Evolutionary conservation across 2,797 vertebrate genomes (phyloP), one percentile per base, ranked within the genome.

Genomic region (Acomys russatus): DNA sequence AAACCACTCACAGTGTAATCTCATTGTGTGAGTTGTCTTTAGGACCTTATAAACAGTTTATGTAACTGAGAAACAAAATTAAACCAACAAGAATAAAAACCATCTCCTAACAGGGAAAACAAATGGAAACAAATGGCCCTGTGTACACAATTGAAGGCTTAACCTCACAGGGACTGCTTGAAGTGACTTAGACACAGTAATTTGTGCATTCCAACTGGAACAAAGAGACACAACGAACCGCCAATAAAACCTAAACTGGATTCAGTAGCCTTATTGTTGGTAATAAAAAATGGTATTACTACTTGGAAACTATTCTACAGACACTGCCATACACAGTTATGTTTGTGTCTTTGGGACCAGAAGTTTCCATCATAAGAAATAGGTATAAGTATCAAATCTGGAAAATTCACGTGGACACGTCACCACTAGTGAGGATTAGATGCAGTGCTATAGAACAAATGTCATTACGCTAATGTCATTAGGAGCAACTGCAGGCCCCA

Each of bases 21-120:
- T 89, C 63, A 5, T 92, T 96, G 95, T 77, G 8, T 78, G 95
- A 95, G 76, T 74, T 91, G 91, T 73, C 87, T 96, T 94, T 88
- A 54, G 79, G 87, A 61, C 71, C 49, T 56, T 93, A 73, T 94
- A 92, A 96, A 96, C 91, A 77, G 96, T 97, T 95, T 94, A 80
- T 77, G 74, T 90, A 95, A 93, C 91, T 82, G 33, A 82, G 95
- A 93, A 77, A 44, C 86, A 91, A 95, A 96, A 95, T 92, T 89
- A 91, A 98, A 82, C 88, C 30, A 20, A 64, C 71, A 92, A 88
- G 92, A 98, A 93, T 73, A 68, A 96, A 97, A 96, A 64, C 44
- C 35, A 18, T 77, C 87, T 87, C 84, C 63, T 91, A 77, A 92
- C 51, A 8, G 51, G 86, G 68, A 91, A 96, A 95, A 94, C 89